Conservation (phyloP, 2,113 vertebrate genomes). For the human region GRCh38 chr7:122319501-122320000, state of each 20-base stretch:
- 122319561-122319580: slow-evolving; percentile 53
- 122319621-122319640: slow-evolving; percentile 78
- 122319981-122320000: slow-evolving; percentile 52
- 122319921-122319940: slow-evolving; percentile 77
- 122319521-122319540: slow-evolving; percentile 69
- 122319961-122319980: not conserved
- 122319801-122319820: slow-evolving; percentile 75
- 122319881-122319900: slow-evolving; percentile 66
- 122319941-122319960: slow-evolving; percentile 11
- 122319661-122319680: slow-evolving; percentile 76
- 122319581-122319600: slow-evolving; percentile 67
- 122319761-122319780: slow-evolving; percentile 67
- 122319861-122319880: slow-evolving; percentile 34
- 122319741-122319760: slow-evolving; percentile 40
- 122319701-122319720: slow-evolving; percentile 71
- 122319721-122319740: slow-evolving; percentile 68
- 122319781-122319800: slow-evolving; percentile 65
- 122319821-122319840: slow-evolving; percentile 68
- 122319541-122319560: slow-evolving; percentile 66
- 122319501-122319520: slow-evolving; percentile 78
- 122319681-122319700: slow-evolving; percentile 51
- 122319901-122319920: slow-evolving; percentile 79
- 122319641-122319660: slow-evolving; percentile 75
- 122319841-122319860: slow-evolving; percentile 42
- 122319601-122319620: slow-evolving; percentile 72